phyloP scores from a whole-genome alignment of 2,888 invertebrate species.

The Caprella mutica region DNA sequence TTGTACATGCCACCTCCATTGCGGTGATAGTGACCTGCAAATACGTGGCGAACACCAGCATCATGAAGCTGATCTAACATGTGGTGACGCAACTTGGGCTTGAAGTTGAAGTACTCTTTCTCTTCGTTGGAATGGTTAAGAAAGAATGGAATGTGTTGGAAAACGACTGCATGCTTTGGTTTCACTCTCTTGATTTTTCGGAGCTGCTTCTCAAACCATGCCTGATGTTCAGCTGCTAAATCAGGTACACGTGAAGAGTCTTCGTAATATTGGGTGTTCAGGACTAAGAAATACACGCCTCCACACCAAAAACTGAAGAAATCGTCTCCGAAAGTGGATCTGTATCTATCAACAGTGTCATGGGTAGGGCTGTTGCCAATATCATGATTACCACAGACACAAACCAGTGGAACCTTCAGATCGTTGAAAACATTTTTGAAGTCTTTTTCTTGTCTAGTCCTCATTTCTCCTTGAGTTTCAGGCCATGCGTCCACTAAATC shows the following conservation, averaged over 20 bases:
- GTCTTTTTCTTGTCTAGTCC: conserved; percentile 41
- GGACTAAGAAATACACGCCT: conserved; percentile 44
- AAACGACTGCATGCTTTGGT: conserved; percentile 40
- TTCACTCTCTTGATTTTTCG: conserved; percentile 34
- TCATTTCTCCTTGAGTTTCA: conserved; percentile 35
- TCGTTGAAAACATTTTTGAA: conserved; percentile 40
- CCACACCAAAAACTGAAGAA: conserved; percentile 45
- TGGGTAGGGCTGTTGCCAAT: conserved; percentile 44
- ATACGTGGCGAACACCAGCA: conserved; percentile 43
- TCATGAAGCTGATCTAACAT: conserved; percentile 41
- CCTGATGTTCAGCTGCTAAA: conserved; percentile 40
- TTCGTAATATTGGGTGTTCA: conserved; percentile 45
- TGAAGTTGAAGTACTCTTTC: conserved; percentile 41
- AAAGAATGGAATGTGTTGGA: conserved; percentile 46
- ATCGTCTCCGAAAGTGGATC: conserved; percentile 43
- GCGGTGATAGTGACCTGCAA: conserved; percentile 46
- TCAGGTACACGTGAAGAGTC: conserved; percentile 38
- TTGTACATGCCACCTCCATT: conserved; percentile 42
- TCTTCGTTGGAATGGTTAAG: conserved; percentile 39
- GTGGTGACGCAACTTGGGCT: conserved; percentile 37
- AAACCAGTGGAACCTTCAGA: conserved; percentile 44
- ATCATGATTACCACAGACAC: conserved; percentile 48
- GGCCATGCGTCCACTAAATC: conserved; percentile 46
- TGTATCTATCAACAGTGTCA: conserved; percentile 38
- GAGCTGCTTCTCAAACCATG: conserved; percentile 42